Percentiles rank a stretch among this genome's conserved stretches.
Conservation (phyloP, 2,113 vertebrate genomes). For the Drymodes brunneopygia region DNA sequence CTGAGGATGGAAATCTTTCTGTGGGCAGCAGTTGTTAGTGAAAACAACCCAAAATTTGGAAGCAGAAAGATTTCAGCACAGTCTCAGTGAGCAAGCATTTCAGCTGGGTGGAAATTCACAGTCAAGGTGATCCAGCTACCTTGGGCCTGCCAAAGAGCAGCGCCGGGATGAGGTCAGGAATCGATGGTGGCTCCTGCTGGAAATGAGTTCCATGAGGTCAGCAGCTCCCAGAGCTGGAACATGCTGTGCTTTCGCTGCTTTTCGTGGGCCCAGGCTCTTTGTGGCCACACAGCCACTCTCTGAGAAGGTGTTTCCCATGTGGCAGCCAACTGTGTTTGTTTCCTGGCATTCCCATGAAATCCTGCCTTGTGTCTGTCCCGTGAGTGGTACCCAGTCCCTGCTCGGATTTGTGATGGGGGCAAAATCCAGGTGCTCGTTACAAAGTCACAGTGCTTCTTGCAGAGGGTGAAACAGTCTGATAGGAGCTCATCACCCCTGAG, state of each 20-base stretch:
- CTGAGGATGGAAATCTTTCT: neutral
- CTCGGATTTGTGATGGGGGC: neutral
- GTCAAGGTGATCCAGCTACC: neutral
- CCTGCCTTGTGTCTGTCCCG: neutral
- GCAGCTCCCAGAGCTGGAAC: neutral
- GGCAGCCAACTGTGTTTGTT: neutral
- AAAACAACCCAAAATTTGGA: neutral
- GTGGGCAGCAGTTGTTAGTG: neutral
- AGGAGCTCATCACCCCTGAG: neutral
- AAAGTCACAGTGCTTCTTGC: neutral
- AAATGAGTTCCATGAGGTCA: neutral
- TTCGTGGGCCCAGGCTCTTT: neutral
- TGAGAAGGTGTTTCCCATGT: neutral
- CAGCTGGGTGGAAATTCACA: neutral
- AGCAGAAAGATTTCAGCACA: neutral
- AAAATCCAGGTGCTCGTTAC: neutral
- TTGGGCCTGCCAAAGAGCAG: neutral
- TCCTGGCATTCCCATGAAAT: neutral
- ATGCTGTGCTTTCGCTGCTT: neutral
- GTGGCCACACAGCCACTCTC: neutral
- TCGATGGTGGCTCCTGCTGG: neutral
- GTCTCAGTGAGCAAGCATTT: neutral
- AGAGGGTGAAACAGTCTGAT: neutral
- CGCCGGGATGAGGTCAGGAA: neutral
- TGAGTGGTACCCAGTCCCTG: neutral